Conservation (phyloP, 2,797 vertebrate species). For the Lagorchestes hirsutus region DNA sequence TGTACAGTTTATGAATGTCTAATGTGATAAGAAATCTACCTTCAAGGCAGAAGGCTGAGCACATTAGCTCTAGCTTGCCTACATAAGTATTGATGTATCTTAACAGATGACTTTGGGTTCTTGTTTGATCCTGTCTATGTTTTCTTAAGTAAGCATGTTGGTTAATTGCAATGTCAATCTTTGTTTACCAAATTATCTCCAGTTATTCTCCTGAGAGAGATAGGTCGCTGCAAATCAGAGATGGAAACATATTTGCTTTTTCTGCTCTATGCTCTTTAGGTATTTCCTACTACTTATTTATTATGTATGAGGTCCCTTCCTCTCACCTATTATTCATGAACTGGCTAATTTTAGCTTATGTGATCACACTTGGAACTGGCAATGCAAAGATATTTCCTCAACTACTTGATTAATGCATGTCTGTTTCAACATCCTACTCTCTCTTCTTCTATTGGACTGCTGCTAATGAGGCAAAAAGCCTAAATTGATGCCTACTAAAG, state of each 20-base stretch:
- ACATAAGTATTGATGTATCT: conserved; percentile 12
- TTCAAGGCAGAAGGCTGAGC: background rate
- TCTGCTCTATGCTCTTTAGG: background rate
- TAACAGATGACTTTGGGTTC: conserved; percentile 8
- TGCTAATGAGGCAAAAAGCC: conserved; percentile 20
- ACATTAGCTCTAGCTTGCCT: background rate
- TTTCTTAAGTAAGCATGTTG: conserved; percentile 36
- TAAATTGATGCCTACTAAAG: background rate
- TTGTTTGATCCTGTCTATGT: background rate
- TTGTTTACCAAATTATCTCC: conserved; percentile 2
- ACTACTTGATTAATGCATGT: background rate
- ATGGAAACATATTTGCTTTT: background rate
- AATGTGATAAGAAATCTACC: conserved; percentile 38
- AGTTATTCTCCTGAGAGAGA: conserved; percentile 24
- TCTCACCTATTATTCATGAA: background rate
- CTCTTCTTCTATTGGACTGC: background rate
- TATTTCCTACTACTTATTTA: conserved; percentile 30
- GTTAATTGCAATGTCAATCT: conserved; percentile 27
- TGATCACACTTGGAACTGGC: background rate
- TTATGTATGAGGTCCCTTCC: background rate
- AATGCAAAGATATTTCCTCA: background rate
- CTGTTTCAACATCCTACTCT: background rate
- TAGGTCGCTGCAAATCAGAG: background rate
- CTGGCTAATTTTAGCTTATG: background rate
- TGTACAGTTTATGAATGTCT: conserved; percentile 50